A percentile compares a stretch with the other conserved stretches of the same genome.
Conservation (phyloP, 2,113 vertebrate genomes). For the Pseudorectes ferrugineus region DNA sequence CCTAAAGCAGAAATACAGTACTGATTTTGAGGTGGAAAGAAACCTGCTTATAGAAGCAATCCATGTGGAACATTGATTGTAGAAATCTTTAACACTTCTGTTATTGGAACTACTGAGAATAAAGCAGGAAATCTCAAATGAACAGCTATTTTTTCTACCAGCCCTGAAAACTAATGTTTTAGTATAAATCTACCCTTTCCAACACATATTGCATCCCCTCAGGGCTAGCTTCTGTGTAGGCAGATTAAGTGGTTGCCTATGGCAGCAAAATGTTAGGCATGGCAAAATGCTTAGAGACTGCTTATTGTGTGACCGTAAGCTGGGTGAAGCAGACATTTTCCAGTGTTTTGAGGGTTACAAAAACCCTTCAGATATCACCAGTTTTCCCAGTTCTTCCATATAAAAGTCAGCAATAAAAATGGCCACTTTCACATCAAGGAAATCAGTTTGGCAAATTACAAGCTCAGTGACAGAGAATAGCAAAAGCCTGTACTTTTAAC, state of each 20-base stretch:
- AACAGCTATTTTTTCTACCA: constrained; percentile 37
- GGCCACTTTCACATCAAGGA: background rate
- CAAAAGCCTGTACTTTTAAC: background rate
- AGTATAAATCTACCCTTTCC: constrained; percentile 41
- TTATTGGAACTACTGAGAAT: constrained; percentile 42
- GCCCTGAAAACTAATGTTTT: constrained; percentile 31
- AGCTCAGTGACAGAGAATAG: background rate
- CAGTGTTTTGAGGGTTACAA: background rate
- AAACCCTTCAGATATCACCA: background rate
- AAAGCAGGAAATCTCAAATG: constrained; percentile 52
- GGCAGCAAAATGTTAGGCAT: constrained; percentile 37
- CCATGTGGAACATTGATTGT: constrained; percentile 3
- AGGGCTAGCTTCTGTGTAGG: constrained; percentile 39
- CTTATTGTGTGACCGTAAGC: background rate
- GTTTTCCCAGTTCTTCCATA: background rate
- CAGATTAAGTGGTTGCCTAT: constrained; percentile 54
- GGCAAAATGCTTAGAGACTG: constrained; percentile 34
- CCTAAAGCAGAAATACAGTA: constrained; percentile 3
- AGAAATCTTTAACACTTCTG: constrained; percentile 47
- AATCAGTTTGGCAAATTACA: background rate
- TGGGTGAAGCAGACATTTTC: constrained; percentile 18
- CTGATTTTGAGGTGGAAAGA: constrained; percentile 48
- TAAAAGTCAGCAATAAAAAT: background rate
- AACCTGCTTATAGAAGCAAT: constrained; percentile 26
- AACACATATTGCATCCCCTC: constrained; percentile 49